A percentile compares a stretch with the other conserved stretches of the same genome.
Evolutionary conservation across 1,140 invertebrate genomes (phyloP).

Genomic region (Aphaenogaster ashmeadi): DNA sequence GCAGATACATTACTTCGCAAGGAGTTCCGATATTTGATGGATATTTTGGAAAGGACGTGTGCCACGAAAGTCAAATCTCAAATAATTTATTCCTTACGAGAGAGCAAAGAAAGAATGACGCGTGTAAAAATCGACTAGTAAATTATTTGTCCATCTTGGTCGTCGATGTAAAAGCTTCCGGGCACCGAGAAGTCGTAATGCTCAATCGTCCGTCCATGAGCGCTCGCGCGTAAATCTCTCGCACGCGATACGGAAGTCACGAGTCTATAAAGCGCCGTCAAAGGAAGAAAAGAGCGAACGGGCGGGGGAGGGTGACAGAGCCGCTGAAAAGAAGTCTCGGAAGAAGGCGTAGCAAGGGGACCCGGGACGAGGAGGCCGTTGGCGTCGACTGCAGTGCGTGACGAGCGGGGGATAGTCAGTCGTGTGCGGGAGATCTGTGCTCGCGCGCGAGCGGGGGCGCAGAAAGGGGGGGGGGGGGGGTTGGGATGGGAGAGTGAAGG

Average conservation of each 20-base stretch:
- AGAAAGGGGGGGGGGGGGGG: not conserved
- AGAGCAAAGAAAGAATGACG: not conserved
- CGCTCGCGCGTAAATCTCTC: conserved; percentile 60
- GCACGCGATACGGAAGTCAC: conserved; percentile 61
- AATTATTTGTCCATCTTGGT: conserved; percentile 50
- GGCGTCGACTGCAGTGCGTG: conserved; percentile 48
- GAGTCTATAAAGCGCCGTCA: conserved; percentile 62
- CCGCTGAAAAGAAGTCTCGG: conserved; percentile 61
- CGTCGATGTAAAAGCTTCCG: conserved; percentile 57
- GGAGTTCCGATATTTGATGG: not conserved
- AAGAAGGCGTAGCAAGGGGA: conserved; percentile 31
- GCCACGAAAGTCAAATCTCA: not conserved
- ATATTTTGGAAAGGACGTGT: not conserved
- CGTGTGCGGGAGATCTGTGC: conserved; percentile 57
- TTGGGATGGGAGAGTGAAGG: conserved; percentile 14
- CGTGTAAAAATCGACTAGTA: not conserved
- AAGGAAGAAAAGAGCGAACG: conserved; percentile 42
- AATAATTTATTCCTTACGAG: not conserved
- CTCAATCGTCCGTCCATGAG: conserved; percentile 53
- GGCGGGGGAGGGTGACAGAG: conserved; percentile 34
- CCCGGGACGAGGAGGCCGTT: conserved; percentile 52
- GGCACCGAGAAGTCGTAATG: conserved; percentile 58
- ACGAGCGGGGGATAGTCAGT: conserved; percentile 61
- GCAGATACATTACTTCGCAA: not conserved
- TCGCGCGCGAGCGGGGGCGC: conserved; percentile 58